These are phyloP conservation scores for Lysandra bellargus DNA, from an alignment of 2,888 invertebrate species.

Conservation along the genomic window DNA sequence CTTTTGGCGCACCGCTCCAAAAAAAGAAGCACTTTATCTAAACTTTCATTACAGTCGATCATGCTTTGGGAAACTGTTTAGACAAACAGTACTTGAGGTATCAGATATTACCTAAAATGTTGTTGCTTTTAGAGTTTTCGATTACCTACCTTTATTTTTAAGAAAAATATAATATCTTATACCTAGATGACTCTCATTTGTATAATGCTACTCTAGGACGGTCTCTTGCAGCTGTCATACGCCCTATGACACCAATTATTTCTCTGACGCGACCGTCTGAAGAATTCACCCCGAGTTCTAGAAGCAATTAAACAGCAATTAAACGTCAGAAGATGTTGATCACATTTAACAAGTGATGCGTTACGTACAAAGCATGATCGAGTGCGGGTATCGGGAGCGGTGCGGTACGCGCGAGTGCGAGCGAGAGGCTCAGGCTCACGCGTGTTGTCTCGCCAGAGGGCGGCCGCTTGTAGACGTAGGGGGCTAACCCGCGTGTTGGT, in stretches of 20 bases:
- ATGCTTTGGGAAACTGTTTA: background rate
- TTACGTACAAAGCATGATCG: slow-evolving; percentile 9
- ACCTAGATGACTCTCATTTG: background rate
- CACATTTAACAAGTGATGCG: background rate
- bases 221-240: no score
- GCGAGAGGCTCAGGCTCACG: slow-evolving; percentile 48
- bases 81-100: background rate
- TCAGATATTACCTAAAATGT: background rate
- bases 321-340: background rate
- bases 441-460: slow-evolving; percentile 55
- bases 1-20: slow-evolving; percentile 45
- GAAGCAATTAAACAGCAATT: background rate
- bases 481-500: slow-evolving; percentile 54
- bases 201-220: background rate
- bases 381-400: slow-evolving; percentile 38
- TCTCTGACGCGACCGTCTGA: background rate
- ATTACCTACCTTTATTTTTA: background rate
- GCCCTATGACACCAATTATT: background rate
- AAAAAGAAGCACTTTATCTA: slow-evolving; percentile 24
- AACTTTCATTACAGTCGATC: slow-evolving; percentile 6
- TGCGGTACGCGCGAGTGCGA: slow-evolving; percentile 43
- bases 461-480: slow-evolving; percentile 56
- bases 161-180: background rate
- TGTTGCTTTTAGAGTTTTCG: background rate
- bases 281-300: background rate